These are phyloP conservation scores for Temnothorax curvispinosus DNA, from an alignment of 1,140 invertebrate genomes.

Conservation along the genomic window DNA sequence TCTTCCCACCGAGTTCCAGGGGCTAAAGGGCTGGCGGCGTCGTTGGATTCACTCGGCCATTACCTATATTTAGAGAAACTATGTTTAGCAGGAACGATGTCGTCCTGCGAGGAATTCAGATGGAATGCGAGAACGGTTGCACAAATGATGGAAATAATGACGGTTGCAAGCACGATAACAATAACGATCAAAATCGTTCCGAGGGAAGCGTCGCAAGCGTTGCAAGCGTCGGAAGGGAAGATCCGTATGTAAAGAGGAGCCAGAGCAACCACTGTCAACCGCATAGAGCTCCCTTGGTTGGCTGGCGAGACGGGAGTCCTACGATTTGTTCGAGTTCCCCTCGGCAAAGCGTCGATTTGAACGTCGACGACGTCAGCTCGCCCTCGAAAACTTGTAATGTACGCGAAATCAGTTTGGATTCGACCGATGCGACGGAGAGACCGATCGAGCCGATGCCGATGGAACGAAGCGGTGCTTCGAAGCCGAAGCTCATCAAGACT, in stretches of 20 bases:
- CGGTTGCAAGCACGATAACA: slow-evolving; percentile 30
- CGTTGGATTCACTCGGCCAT: slow-evolving; percentile 80
- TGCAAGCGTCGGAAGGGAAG: background rate
- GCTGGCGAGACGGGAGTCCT: slow-evolving; percentile 80
- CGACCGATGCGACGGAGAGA: slow-evolving; percentile 38
- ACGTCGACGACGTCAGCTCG: slow-evolving; percentile 72
- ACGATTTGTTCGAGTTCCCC: slow-evolving; percentile 70
- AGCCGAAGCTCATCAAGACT: slow-evolving; percentile 9
- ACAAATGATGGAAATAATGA: no score
- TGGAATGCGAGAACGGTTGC: background rate
- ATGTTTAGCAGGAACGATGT: slow-evolving; percentile 77
- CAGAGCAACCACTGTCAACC: slow-evolving; percentile 30
- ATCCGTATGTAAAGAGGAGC: slow-evolving; percentile 57
- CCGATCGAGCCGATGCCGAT: slow-evolving; percentile 29
- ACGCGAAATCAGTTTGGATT: slow-evolving; percentile 58
- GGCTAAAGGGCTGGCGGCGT: slow-evolving; percentile 82
- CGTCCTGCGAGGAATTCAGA: slow-evolving; percentile 47
- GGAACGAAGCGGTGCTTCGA: background rate
- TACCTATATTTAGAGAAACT: slow-evolving; percentile 80
- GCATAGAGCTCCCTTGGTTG: slow-evolving; percentile 79
- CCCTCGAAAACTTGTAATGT: slow-evolving; percentile 1
- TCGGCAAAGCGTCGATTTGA: background rate
- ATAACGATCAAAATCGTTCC: slow-evolving; percentile 31
- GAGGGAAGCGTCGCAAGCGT: background rate
- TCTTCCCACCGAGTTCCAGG: slow-evolving; percentile 79